Evolutionary conservation across 2,113 vertebrate species (phyloP).

Genomic region (Potamarius usumacintae): DNA sequence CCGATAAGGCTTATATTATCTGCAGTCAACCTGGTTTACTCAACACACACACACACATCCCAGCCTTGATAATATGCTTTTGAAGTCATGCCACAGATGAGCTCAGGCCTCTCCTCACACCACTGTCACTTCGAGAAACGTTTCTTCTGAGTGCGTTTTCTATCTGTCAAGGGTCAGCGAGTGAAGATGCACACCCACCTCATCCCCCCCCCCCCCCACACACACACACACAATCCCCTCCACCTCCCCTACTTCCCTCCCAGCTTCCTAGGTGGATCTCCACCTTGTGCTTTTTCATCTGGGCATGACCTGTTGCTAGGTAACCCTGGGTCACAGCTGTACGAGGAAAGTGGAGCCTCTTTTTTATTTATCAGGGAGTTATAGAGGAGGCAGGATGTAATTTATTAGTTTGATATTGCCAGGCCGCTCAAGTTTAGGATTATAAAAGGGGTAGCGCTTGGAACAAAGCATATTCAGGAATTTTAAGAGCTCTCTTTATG

Average conservation of each 20-base stretch:
- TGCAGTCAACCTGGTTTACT: neutral
- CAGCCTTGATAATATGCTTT: conserved; percentile 35
- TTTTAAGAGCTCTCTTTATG: conserved; percentile 51
- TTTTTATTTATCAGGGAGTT: conserved; percentile 80
- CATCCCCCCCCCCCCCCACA: neutral
- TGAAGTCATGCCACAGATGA: conserved; percentile 34
- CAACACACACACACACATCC: neutral
- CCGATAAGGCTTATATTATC: conserved; percentile 4
- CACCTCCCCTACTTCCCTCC: conserved; percentile 43
- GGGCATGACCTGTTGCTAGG: conserved; percentile 84
- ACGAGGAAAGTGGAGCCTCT: conserved; percentile 70
- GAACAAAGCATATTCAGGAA: conserved; percentile 53
- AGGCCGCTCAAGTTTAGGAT: conserved; percentile 75
- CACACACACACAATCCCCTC: neutral
- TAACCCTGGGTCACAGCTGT: conserved; percentile 84
- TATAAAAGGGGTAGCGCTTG: conserved; percentile 53
- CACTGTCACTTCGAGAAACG: conserved; percentile 73
- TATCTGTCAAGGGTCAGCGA: conserved; percentile 78
- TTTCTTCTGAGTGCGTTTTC: conserved; percentile 78
- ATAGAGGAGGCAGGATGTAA: conserved; percentile 79
- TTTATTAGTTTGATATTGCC: conserved; percentile 82
- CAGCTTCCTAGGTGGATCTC: conserved; percentile 75
- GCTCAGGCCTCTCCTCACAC: conserved; percentile 42
- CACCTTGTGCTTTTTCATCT: conserved; percentile 76
- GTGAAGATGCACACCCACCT: conserved; percentile 39